phyloP scores from a whole-genome alignment of 1,140 invertebrate genomes.

The Atta cephalotes region DNA sequence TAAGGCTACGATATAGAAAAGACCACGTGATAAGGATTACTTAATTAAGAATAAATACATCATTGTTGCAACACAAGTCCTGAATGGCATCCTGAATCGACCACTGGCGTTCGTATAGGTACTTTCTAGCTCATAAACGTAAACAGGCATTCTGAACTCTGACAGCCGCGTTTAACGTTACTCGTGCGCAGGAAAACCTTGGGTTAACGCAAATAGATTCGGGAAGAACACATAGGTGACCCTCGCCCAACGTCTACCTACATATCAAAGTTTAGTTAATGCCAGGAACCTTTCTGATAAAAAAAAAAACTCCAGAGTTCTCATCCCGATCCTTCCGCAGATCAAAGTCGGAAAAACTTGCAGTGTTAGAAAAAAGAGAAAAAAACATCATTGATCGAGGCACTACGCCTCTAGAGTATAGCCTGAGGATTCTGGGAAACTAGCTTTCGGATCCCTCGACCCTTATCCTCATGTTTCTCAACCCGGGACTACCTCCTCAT shows the following conservation, averaged over 20 bases:
- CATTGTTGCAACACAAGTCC: slow-evolving; percentile 1
- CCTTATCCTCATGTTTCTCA: slow-evolving; percentile 38
- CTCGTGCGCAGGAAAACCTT: slow-evolving; percentile 1
- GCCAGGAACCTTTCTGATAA: slow-evolving; percentile 32
- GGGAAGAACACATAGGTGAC: slow-evolving; percentile 60
- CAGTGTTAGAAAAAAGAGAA: background rate
- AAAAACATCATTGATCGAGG: background rate
- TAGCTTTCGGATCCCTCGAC: slow-evolving; percentile 20
- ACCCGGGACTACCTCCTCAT: background rate
- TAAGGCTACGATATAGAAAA: slow-evolving; percentile 38
- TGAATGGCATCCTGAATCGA: background rate
- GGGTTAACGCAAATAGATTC: slow-evolving; percentile 58
- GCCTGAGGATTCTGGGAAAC: background rate
- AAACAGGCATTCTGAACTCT: background rate
- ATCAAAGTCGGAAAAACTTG: slow-evolving; percentile 18
- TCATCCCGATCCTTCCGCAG: slow-evolving; percentile 4
- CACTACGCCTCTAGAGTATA: background rate
- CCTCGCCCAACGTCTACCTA: slow-evolving; percentile 76
- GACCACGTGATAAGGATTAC: slow-evolving; percentile 45
- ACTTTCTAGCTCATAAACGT: background rate
- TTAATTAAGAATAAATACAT: slow-evolving; percentile 36
- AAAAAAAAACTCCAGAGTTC: background rate
- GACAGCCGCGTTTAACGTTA: slow-evolving; percentile 10
- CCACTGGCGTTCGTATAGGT: background rate
- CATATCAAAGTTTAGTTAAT: slow-evolving; percentile 81